Conservation (phyloP, 1,140 invertebrate genomes). For the Ectropis grisescens region DNA sequence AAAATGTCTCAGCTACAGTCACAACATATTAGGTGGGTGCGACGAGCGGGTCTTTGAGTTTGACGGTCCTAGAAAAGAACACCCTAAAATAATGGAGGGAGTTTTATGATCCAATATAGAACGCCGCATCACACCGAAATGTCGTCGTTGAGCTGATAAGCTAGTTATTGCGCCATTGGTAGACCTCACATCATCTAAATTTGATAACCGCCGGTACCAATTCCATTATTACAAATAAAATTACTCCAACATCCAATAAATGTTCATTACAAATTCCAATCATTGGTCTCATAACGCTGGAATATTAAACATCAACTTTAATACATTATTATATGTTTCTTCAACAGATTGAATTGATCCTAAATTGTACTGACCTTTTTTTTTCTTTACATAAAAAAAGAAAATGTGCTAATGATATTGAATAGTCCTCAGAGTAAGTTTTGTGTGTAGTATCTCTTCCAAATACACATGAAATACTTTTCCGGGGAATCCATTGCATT, state of each 20-base stretch:
- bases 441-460: constrained; percentile 8
- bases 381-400: constrained; percentile 22
- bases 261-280: constrained; percentile 62
- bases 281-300: constrained; percentile 59
- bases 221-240: constrained; percentile 53
- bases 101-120: constrained; percentile 20
- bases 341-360: constrained; percentile 48
- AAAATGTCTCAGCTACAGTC: constrained; percentile 53
- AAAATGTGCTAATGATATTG: constrained; percentile 26
- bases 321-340: constrained; percentile 47
- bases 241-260: constrained; percentile 60
- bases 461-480: constrained; percentile 5
- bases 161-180: constrained; percentile 21
- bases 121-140: constrained; percentile 6
- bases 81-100: constrained; percentile 60
- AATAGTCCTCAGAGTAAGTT: constrained; percentile 18
- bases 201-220: constrained; percentile 40
- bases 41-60: constrained; percentile 39
- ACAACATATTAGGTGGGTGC: constrained; percentile 39
- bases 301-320: constrained; percentile 68
- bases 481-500: no score
- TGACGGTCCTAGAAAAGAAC: constrained; percentile 66
- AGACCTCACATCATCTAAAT: constrained; percentile 51
- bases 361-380: constrained; percentile 61
- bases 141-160: constrained; percentile 8